Conservation (phyloP, 2,888 invertebrate genomes). For the Coenonympha arcania region DNA sequence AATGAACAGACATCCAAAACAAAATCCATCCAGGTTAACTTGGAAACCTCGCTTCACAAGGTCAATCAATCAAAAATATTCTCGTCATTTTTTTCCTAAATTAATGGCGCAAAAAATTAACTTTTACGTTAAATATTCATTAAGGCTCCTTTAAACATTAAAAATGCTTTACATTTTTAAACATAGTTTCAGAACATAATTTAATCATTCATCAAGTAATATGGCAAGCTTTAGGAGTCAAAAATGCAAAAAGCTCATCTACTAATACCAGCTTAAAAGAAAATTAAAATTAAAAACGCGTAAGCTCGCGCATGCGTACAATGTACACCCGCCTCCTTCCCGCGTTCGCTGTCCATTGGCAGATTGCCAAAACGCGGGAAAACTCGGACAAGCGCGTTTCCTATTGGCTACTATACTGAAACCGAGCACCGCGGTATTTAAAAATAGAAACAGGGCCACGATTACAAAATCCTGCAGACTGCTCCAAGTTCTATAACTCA, state of each 20-base stretch:
- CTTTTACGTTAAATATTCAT: too few species aligned
- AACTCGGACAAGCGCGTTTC: constrained; percentile 45
- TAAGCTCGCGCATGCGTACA: constrained; percentile 41
- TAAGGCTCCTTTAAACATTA: too few species aligned
- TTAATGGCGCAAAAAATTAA: too few species aligned
- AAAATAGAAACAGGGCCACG: constrained; percentile 61
- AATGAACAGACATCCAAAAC: too few species aligned
- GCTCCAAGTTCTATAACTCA: too few species aligned
- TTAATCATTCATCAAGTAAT: too few species aligned
- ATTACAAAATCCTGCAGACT: constrained; percentile 43
- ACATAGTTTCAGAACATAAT: too few species aligned
- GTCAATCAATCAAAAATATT: too few species aligned
- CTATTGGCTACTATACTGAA: constrained; percentile 61
- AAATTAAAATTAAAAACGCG: constrained; percentile 2
- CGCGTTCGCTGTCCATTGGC: constrained; percentile 59
- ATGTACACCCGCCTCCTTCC: constrained; percentile 46
- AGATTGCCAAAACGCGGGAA: constrained; percentile 66
- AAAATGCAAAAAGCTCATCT: neutral
- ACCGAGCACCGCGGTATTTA: constrained; percentile 73
- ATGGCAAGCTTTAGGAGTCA: neutral
- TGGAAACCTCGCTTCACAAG: too few species aligned
- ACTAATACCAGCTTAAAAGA: constrained; percentile 14
- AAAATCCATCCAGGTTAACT: too few species aligned
- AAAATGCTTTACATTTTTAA: too few species aligned
- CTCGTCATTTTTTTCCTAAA: too few species aligned